phyloP scores from a whole-genome alignment of 2,113 vertebrate species.

The Brachyhypopomus occidentalis region DNA sequence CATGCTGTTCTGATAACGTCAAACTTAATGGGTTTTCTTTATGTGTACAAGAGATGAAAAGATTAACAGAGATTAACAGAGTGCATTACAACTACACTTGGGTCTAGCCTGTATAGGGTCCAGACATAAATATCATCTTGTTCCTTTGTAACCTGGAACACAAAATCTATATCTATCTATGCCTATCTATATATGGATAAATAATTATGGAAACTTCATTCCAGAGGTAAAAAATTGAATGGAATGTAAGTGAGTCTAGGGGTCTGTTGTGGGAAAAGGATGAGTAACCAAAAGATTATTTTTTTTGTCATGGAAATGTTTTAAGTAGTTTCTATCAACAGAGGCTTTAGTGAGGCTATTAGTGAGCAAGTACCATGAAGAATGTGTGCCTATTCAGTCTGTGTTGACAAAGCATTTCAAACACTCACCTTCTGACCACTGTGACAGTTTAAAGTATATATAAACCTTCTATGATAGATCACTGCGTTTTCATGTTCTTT shows the following conservation, averaged over 20 bases:
- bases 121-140: background rate
- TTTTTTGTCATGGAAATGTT: background rate
- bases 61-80: background rate
- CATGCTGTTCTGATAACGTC: background rate
- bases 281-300: background rate
- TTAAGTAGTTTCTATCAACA: background rate
- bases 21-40: background rate
- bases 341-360: background rate
- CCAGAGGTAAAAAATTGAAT: background rate
- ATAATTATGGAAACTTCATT: background rate
- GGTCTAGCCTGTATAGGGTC: background rate
- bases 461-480: background rate
- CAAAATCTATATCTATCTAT: too few relatives aligned
- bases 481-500: background rate
- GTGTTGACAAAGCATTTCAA: background rate
- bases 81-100: background rate
- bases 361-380: background rate
- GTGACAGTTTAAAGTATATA: background rate
- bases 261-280: background rate
- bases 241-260: too few relatives aligned
- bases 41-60: background rate
- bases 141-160: background rate
- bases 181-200: too few relatives aligned
- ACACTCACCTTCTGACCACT: background rate
- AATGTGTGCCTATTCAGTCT: background rate